phyloP scores from a whole-genome alignment of 1,140 invertebrate genomes.

The Bombus superbus region DNA sequence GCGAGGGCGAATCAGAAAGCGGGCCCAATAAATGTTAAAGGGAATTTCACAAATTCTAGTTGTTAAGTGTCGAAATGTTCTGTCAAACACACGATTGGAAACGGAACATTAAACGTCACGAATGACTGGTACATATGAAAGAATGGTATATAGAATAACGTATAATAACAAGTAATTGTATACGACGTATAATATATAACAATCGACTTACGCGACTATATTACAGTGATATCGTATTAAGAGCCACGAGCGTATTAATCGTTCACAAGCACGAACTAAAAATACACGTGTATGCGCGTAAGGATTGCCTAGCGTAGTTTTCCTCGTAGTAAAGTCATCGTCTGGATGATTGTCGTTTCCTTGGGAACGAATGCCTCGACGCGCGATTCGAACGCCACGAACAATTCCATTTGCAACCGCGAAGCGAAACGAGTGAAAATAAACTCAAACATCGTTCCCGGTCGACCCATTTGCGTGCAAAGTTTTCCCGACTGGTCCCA shows the following conservation, averaged over 20 bases:
- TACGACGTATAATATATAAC: background rate
- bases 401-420: background rate
- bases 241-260: background rate
- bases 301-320: background rate
- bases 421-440: background rate
- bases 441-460: background rate
- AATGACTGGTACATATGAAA: too few relatives aligned
- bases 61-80: background rate
- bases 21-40: background rate
- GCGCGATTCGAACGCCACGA: background rate
- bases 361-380: background rate
- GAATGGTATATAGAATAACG: background rate
- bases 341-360: background rate
- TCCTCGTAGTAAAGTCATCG: background rate
- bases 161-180: background rate
- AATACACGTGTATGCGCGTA: background rate
- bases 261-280: background rate
- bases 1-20: background rate
- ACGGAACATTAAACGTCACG: background rate
- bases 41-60: background rate
- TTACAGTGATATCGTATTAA: background rate
- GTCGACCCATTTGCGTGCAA: background rate
- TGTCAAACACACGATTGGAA: background rate
- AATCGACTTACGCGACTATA: background rate
- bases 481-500: background rate